A percentile compares a stretch with the other conserved stretches of the same genome.
These are phyloP conservation scores for Genyomyrus donnyi DNA, from an alignment of 2,113 vertebrate species.

Conservation along the genomic window DNA sequence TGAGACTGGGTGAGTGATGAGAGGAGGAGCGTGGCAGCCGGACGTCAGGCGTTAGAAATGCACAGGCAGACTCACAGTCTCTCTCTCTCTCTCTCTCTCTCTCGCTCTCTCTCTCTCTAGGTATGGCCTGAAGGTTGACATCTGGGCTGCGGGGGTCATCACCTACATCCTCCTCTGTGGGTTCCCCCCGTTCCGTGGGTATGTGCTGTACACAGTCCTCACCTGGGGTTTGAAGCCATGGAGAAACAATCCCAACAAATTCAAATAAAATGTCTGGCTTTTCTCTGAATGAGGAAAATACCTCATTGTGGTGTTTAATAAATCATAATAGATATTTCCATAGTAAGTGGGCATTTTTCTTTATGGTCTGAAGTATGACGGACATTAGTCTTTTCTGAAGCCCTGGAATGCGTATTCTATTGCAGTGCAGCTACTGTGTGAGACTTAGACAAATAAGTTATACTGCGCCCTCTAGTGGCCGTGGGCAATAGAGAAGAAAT, in stretches of 20 bases:
- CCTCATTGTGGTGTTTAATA: neutral
- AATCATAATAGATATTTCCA: neutral
- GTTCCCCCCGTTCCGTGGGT: slow-evolving; percentile 94
- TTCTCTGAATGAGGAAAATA: neutral
- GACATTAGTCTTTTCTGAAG: neutral
- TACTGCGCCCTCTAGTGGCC: slow-evolving; percentile 24
- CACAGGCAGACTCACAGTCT: neutral
- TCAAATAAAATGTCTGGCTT: neutral
- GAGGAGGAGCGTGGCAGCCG: neutral
- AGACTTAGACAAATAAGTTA: neutral
- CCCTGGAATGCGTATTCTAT: neutral
- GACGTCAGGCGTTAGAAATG: neutral
- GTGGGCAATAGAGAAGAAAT: neutral
- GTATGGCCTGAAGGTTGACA: slow-evolving; percentile 94
- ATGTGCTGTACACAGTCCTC: slow-evolving; percentile 39
- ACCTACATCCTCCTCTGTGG: slow-evolving; percentile 94
- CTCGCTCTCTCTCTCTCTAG: slow-evolving; percentile 49
- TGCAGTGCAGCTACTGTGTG: neutral
- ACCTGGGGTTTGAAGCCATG: neutral
- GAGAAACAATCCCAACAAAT: neutral
- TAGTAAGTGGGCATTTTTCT: neutral
- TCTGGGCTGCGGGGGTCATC: slow-evolving; percentile 96
- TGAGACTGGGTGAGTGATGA: slow-evolving; percentile 79
- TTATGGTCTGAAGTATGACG: neutral
- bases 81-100: no score